Conservation (phyloP, 2,797 vertebrate genomes). For the Erpetoichthys calabaricus region DNA sequence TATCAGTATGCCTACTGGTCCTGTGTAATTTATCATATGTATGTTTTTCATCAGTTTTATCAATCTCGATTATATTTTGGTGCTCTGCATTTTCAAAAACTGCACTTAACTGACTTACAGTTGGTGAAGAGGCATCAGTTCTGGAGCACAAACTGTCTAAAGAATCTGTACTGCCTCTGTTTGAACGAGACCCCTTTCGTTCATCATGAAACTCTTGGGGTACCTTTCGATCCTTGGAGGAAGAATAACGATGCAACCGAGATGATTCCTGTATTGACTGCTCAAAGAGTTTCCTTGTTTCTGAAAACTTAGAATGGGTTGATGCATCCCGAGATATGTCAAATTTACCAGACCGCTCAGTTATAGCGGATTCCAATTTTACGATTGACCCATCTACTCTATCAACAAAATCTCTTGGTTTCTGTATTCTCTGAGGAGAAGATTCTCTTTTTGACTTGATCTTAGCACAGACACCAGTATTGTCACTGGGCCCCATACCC, state of each 20-base stretch:
- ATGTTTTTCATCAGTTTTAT: slow-evolving; percentile 51
- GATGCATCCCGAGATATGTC: slow-evolving; percentile 48
- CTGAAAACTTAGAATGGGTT: slow-evolving; percentile 77
- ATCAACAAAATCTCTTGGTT: slow-evolving; percentile 80
- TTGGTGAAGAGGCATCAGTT: slow-evolving; percentile 84
- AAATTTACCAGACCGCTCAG: slow-evolving; percentile 56
- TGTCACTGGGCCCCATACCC: slow-evolving; percentile 67
- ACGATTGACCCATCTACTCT: slow-evolving; percentile 71
- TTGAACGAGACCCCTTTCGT: slow-evolving; percentile 72
- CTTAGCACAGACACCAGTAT: slow-evolving; percentile 27
- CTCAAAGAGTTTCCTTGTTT: slow-evolving; percentile 88
- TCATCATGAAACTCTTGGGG: slow-evolving; percentile 76
- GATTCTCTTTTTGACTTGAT: slow-evolving; percentile 42
- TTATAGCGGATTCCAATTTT: slow-evolving; percentile 58
- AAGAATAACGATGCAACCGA: slow-evolving; percentile 68
- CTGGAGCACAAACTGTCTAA: slow-evolving; percentile 89
- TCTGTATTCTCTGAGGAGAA: slow-evolving; percentile 68
- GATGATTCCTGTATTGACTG: slow-evolving; percentile 66
- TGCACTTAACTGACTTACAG: slow-evolving; percentile 90
- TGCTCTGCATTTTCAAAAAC: slow-evolving; percentile 82
- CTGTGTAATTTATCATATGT: slow-evolving; percentile 53
- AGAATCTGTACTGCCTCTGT: slow-evolving; percentile 85
- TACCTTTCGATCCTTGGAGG: slow-evolving; percentile 66
- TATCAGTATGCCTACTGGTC: slow-evolving; percentile 47
- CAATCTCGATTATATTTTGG: slow-evolving; percentile 29